Conservation (phyloP, 2,113 vertebrate species). For the Casuarius casuarius region DNA sequence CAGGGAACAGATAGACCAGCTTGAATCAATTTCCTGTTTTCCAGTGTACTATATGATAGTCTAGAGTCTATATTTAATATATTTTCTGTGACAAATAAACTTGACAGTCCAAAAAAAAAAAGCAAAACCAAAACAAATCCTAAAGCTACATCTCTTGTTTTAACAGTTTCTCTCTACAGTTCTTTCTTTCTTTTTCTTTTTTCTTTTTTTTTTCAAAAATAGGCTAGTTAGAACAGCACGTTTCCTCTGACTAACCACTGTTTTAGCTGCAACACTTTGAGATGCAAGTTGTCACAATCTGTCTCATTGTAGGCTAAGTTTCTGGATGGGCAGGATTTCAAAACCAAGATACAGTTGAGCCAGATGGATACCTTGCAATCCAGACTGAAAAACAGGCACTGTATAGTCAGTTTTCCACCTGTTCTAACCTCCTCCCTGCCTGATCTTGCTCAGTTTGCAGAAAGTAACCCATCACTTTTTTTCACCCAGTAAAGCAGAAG, state of each 20-base stretch:
- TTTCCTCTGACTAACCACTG: background rate
- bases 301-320: background rate
- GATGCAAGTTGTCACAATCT: background rate
- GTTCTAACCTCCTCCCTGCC: fast-evolving
- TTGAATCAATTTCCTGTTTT: conserved; percentile 27
- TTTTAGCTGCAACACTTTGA: background rate
- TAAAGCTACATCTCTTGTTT: background rate
- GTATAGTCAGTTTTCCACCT: background rate
- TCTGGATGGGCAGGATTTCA: background rate
- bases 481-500: background rate
- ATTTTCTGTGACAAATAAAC: background rate
- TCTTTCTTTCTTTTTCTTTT: background rate
- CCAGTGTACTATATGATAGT: background rate
- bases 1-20: background rate
- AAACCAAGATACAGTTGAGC: background rate
- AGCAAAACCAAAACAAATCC: background rate
- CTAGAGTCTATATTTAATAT: background rate
- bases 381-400: background rate
- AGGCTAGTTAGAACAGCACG: background rate
- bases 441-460: background rate
- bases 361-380: background rate
- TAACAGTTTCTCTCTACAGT: background rate
- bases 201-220: background rate
- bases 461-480: fast-evolving
- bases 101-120: background rate